Evolutionary conservation across 2,888 invertebrate genomes (phyloP).

Genomic region (Herminia tarsipennalis): DNA sequence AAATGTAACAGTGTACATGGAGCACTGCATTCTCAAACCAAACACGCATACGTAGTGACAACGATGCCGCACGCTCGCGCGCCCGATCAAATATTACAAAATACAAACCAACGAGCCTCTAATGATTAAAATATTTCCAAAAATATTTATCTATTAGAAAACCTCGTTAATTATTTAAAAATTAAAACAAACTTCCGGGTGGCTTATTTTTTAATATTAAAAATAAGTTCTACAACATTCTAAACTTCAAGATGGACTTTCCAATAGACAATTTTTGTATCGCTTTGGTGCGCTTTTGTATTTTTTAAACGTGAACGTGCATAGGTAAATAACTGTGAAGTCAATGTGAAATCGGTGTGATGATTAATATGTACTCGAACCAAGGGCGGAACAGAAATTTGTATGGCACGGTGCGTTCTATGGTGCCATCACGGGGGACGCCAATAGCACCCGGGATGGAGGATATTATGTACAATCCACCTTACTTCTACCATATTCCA

Average conservation of each 20-base stretch:
- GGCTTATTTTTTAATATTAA: conserved; percentile 74
- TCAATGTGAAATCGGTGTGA: conserved; percentile 53
- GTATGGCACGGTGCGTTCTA: conserved; percentile 78
- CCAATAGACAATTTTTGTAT: conserved; percentile 13
- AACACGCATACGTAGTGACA: conserved; percentile 62
- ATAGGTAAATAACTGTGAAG: conserved; percentile 33
- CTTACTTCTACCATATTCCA: conserved; percentile 79
- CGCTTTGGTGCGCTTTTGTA: conserved; percentile 45
- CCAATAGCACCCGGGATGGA: conserved; percentile 64
- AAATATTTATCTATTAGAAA: conserved; percentile 73
- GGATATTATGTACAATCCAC: conserved; percentile 69
- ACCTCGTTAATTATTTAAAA: conserved; percentile 45
- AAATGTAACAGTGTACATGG: conserved; percentile 70
- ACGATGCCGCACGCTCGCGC: conserved; percentile 56
- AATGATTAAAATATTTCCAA: conserved; percentile 68
- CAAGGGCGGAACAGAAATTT: conserved; percentile 67
- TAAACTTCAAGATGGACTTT: conserved; percentile 9
- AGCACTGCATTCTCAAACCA: conserved; percentile 55
- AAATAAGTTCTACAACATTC: conserved; percentile 68
- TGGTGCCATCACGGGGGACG: conserved; percentile 66
- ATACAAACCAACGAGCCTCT: conserved; percentile 54
- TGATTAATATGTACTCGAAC: conserved; percentile 72
- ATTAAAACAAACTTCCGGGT: conserved; percentile 47
- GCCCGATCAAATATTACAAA: conserved; percentile 9
- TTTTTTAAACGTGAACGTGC: conserved; percentile 47